Percentiles rank a stretch among this genome's conserved stretches.
These are phyloP conservation scores for Palythoa grandis DNA, from an alignment of 92 coral and sea anemone species.

Conservation along the genomic window DNA sequence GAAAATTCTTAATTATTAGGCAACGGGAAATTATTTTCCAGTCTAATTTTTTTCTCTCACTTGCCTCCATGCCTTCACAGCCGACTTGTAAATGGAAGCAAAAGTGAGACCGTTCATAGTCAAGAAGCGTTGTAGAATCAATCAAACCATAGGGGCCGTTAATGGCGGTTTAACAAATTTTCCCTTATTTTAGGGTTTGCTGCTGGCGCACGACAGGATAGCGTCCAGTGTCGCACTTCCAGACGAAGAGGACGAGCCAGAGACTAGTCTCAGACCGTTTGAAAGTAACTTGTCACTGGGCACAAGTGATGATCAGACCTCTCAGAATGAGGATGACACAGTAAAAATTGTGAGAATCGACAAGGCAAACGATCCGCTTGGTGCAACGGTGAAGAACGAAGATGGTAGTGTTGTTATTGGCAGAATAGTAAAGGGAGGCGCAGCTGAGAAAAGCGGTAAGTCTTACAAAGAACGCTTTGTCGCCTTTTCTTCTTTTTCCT, in stretches of 20 bases:
- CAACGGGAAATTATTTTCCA: no score
- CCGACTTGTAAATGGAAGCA: no score
- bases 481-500: not conserved
- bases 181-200: slow-evolving; percentile 60
- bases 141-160: no score
- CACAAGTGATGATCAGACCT: slow-evolving; percentile 68
- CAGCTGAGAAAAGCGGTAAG: slow-evolving; percentile 98
- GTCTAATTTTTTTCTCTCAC: no score
- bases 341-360: slow-evolving; percentile 94
- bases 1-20: no score
- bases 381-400: slow-evolving; percentile 97
- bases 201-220: slow-evolving; percentile 91
- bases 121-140: no score
- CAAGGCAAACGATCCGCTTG: slow-evolving; percentile 93
- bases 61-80: no score
- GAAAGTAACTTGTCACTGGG: slow-evolving; percentile 54
- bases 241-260: slow-evolving; percentile 64
- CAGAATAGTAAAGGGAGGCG: slow-evolving; percentile 95
- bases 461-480: not conserved
- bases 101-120: no score
- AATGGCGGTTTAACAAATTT: not conserved
- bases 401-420: slow-evolving; percentile 97
- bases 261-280: slow-evolving; percentile 50
- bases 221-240: slow-evolving; percentile 98
- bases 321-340: slow-evolving; percentile 89